Evolutionary conservation across 2,797 vertebrate genomes (phyloP).

Genomic region (Natrix natrix): DNA sequence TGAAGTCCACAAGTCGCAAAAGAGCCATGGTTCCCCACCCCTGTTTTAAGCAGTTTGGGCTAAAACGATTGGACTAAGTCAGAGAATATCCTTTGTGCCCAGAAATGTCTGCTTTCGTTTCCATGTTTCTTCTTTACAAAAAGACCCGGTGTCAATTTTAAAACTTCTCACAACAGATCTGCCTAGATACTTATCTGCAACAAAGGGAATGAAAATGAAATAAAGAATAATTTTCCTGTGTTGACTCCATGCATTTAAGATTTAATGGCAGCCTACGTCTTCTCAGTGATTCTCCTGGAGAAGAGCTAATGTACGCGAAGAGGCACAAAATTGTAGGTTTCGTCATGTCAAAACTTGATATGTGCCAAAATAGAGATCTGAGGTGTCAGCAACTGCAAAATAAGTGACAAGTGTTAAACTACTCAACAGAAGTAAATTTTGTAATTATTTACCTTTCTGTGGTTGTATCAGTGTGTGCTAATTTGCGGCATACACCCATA

Average conservation of each 20-base stretch:
- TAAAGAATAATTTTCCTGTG: constrained; percentile 66
- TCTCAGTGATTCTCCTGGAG: constrained; percentile 60
- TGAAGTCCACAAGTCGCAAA: no score
- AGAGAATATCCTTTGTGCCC: not conserved
- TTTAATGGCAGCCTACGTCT: constrained; percentile 66
- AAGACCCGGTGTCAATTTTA: constrained; percentile 64
- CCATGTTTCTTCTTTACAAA: constrained; percentile 54
- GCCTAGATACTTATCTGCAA: constrained; percentile 58
- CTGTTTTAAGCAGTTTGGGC: constrained; percentile 18
- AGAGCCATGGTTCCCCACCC: no score
- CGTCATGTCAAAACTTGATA: constrained; percentile 73
- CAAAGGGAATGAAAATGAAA: constrained; percentile 71
- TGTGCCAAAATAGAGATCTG: constrained; percentile 72
- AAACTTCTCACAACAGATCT: constrained; percentile 65
- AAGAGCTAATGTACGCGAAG: constrained; percentile 70
- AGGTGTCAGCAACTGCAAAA: constrained; percentile 69
- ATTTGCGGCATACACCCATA: constrained; percentile 53
- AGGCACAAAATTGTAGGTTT: constrained; percentile 76
- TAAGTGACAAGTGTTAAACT: constrained; percentile 77
- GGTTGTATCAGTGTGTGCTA: constrained; percentile 39
- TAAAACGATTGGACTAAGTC: constrained; percentile 28
- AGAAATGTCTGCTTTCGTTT: constrained; percentile 13
- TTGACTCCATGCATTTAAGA: constrained; percentile 70
- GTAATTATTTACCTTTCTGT: constrained; percentile 71
- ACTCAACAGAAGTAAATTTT: constrained; percentile 73